Evolutionary conservation across 2,113 vertebrate species (phyloP), one percentile per base, ranked within the genome.

Genomic region (Raja brachyura): DNA sequence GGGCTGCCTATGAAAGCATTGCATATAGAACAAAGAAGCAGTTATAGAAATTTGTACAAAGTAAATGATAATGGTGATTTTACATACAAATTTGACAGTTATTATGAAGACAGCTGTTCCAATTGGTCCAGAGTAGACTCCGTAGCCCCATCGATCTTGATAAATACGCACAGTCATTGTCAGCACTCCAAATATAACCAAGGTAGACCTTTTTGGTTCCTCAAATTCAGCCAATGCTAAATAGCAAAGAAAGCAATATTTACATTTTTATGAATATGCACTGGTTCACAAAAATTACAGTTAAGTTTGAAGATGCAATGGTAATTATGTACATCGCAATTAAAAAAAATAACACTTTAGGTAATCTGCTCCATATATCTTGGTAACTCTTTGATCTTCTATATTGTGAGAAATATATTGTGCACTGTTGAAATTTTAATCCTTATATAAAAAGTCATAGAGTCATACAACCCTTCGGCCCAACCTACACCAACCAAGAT

Each of bases 201-300:
- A 94, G 0, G 97, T 98, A 0, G 98, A 99, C 39, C 98, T 96
- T 95, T 97, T 97, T 0, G 99, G 98, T 48, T 99, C 99, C 0
- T 99, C 98, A 0, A 99, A 99, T 95, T 99, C 98, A 0, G 97
- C 98, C 94, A 99, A 96, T 6, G 98, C 99, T 97, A 93, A 4
- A 59, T 0, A 92, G 54, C n/a, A 93, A 31, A 61, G 0, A 94
- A 73, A 63, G 79, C 94, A 25, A 73, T n/a, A 86, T 77, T 77
- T 31, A 1, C 13, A 66, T 63, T 88, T 63, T 18, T 66, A 63
- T 25, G 28, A n/a, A 31, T 88, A 88, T 5, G 63, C 63, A 88
- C 5, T 63, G 14, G 28, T 88, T 63, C 83, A 63, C 59, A n/a
- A n/a, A 86, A 86, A 86, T 86, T 5, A 28, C 10, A 13, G 22